A percentile compares a stretch with the other conserved stretches of the same genome.
phyloP scores from a whole-genome alignment of 2,113 vertebrate species.

The Theropithecus gelada region DNA sequence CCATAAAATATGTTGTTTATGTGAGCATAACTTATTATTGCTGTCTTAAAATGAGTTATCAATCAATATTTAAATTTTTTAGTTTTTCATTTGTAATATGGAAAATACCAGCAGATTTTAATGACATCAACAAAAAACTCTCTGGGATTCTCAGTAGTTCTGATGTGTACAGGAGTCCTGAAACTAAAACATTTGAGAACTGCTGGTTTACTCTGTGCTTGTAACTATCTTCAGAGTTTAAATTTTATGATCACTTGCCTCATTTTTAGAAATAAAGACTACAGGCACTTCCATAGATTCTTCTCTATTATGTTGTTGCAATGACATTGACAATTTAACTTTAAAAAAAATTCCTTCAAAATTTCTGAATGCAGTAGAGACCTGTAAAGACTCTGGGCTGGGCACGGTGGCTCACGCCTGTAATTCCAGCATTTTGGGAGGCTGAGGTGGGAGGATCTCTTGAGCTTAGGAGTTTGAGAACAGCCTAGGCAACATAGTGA shows the following conservation, averaged over 20 bases:
- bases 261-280: neutral
- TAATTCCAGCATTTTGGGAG: no score
- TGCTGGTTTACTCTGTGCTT: neutral
- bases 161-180: neutral
- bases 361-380: neutral
- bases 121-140: neutral
- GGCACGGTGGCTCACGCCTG: no score
- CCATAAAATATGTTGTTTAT: neutral
- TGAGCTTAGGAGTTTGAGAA: no score
- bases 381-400: neutral
- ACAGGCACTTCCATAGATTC: neutral
- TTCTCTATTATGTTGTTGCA: neutral
- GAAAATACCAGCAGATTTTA: neutral
- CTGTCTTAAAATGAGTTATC: neutral
- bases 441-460: no score
- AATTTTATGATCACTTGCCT: neutral
- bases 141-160: neutral
- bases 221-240: slow-evolving; percentile 9
- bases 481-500: no score
- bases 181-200: slow-evolving; percentile 1
- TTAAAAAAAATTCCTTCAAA: neutral
- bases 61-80: neutral
- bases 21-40: neutral
- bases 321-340: neutral
- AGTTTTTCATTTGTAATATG: neutral